Evolutionary conservation across 1,140 invertebrate species (phyloP).

Genomic region (Bombus waltoni): DNA sequence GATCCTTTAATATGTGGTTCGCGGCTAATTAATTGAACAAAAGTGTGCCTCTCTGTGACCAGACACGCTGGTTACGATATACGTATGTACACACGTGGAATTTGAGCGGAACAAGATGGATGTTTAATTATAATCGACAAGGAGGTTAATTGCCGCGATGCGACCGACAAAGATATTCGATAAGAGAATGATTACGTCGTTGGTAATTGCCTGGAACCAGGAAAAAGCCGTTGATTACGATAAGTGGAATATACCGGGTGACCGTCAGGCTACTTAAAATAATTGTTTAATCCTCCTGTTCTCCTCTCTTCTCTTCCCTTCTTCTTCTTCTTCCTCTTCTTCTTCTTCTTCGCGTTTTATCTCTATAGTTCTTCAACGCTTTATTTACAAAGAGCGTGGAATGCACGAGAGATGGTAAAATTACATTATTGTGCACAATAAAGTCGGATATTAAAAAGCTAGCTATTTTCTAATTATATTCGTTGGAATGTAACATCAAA

Average conservation of each 20-base stretch:
- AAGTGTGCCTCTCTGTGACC: not conserved
- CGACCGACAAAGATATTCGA: not conserved
- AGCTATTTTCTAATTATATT: too few relatives aligned
- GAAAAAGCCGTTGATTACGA: not conserved
- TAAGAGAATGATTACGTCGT: not conserved
- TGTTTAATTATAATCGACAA: not conserved
- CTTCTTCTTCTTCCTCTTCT: not conserved
- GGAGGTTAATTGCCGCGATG: conserved; percentile 11
- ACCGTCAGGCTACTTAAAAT: not conserved
- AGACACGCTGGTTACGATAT: too few relatives aligned
- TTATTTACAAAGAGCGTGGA: too few relatives aligned
- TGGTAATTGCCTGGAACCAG: not conserved
- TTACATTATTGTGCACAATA: too few relatives aligned
- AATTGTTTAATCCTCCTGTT: too few relatives aligned
- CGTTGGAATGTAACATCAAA: too few relatives aligned
- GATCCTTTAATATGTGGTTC: not conserved
- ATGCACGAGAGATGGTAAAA: too few relatives aligned
- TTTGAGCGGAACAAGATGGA: not conserved
- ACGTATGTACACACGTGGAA: not conserved
- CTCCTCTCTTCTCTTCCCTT: too few relatives aligned
- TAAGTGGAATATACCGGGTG: not conserved
- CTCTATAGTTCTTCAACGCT: too few relatives aligned
- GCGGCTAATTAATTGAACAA: conserved; percentile 19
- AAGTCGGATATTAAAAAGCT: too few relatives aligned
- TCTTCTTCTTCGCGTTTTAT: not conserved